These are phyloP conservation scores for Ormyrus pomaceus DNA, from an alignment of 2,888 invertebrate species.

Conservation along the genomic window DNA sequence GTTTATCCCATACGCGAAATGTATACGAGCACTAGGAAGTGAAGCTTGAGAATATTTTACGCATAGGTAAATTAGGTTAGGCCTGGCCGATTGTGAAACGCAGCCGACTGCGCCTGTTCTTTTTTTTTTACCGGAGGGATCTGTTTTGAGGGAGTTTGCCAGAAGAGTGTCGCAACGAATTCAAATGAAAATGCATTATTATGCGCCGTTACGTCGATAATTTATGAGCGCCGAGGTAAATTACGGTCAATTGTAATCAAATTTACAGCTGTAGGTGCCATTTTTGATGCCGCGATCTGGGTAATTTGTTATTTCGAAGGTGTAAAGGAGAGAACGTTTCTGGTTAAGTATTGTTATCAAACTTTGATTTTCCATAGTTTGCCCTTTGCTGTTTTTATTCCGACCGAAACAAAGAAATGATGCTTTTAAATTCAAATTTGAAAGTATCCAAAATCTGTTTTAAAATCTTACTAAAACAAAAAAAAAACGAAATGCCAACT, in stretches of 20 bases:
- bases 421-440: too few species aligned
- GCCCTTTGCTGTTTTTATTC: too few species aligned
- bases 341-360: too few species aligned
- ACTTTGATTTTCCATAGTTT: too few species aligned
- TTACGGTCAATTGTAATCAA: conserved; percentile 46
- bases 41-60: neutral
- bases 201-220: conserved; percentile 4
- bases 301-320: too few species aligned
- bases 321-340: too few species aligned
- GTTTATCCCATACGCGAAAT: conserved; percentile 4
- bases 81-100: neutral
- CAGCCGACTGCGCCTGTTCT: too few species aligned
- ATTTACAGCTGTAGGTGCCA: conserved; percentile 28
- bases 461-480: too few species aligned
- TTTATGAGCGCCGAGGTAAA: conserved; percentile 24
- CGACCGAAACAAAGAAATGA: too few species aligned
- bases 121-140: neutral
- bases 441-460: too few species aligned
- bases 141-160: conserved; percentile 21
- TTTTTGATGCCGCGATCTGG: conserved; percentile 1
- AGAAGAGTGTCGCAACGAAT: conserved; percentile 26
- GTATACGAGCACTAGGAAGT: conserved; percentile 24
- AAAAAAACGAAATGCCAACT: too few species aligned
- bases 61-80: conserved; percentile 39
- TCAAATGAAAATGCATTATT: conserved; percentile 7